Percentiles rank a stretch among this genome's conserved stretches.
Evolutionary conservation across 2,888 invertebrate species (phyloP).

Genomic region (Automeris io): DNA sequence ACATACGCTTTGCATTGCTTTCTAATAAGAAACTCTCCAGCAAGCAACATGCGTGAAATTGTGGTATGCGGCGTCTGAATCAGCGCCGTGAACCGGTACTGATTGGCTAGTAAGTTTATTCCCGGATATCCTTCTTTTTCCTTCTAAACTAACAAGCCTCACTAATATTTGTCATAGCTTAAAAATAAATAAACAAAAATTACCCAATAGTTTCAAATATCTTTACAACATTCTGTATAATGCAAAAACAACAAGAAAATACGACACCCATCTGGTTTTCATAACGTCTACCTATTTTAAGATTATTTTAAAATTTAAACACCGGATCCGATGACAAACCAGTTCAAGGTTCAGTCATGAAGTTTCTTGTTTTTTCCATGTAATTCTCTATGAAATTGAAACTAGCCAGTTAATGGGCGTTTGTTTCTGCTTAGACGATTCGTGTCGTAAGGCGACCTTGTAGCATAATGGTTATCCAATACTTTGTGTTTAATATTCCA

Average conservation of each 20-base stretch:
- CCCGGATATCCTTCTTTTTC: too few species aligned
- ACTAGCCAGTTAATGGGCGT: slow-evolving; percentile 4
- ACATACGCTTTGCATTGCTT: too few species aligned
- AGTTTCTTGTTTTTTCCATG: slow-evolving; percentile 2
- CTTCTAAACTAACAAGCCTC: too few species aligned
- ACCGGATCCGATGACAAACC: neutral
- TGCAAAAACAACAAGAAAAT: neutral
- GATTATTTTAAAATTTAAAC: neutral
- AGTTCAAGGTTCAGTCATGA: slow-evolving; percentile 5
- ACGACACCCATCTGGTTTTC: neutral
- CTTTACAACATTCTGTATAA: too few species aligned
- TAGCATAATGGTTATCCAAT: slow-evolving; percentile 4
- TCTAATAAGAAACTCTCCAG: too few species aligned
- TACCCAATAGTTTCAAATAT: too few species aligned
- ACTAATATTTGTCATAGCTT: too few species aligned
- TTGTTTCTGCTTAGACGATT: slow-evolving; percentile 9
- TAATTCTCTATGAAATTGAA: slow-evolving; percentile 7
- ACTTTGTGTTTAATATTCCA: neutral
- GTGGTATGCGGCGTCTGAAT: too few species aligned
- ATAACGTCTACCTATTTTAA: neutral
- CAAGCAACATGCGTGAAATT: too few species aligned
- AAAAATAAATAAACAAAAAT: neutral
- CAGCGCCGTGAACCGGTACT: neutral
- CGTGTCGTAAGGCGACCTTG: slow-evolving; percentile 9
- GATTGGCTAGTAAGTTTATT: neutral